Conservation (phyloP, 2,113 vertebrate genomes). For the Lethenteron reissneri region DNA sequence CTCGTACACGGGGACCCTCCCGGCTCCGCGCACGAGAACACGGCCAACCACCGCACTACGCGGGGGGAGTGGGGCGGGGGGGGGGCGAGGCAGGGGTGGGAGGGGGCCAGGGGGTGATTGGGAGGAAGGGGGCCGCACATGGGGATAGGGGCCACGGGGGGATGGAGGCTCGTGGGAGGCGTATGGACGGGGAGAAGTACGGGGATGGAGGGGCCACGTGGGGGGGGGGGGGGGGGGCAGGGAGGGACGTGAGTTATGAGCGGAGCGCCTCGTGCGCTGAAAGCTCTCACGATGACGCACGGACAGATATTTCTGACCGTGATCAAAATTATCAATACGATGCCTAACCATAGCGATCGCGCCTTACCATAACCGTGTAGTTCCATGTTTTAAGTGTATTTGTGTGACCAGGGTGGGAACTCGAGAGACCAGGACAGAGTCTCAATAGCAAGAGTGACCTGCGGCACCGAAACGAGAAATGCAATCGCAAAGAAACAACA, state of each 20-base stretch:
- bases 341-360: no score
- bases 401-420: no score
- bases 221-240: not conserved
- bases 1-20: slow-evolving; percentile 38
- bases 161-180: not conserved
- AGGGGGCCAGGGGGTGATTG: not conserved
- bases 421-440: no score
- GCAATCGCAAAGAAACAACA: no score
- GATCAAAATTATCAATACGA: no score
- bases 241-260: not conserved
- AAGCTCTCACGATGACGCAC: no score
- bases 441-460: no score
- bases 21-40: slow-evolving; percentile 44
- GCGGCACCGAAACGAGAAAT: no score
- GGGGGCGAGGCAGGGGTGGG: not conserved
- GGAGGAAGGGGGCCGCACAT: not conserved
- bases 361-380: no score
- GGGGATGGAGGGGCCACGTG: not conserved
- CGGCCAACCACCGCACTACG: slow-evolving; percentile 30
- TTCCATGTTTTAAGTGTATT: no score
- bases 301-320: no score
- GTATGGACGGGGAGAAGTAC: not conserved
- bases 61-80: slow-evolving; percentile 9
- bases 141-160: not conserved
- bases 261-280: no score